Percentiles rank a stretch among this genome's conserved stretches.
Evolutionary conservation across 2,888 invertebrate genomes (phyloP).

Genomic region (Sphaerophoria rueppellii): DNA sequence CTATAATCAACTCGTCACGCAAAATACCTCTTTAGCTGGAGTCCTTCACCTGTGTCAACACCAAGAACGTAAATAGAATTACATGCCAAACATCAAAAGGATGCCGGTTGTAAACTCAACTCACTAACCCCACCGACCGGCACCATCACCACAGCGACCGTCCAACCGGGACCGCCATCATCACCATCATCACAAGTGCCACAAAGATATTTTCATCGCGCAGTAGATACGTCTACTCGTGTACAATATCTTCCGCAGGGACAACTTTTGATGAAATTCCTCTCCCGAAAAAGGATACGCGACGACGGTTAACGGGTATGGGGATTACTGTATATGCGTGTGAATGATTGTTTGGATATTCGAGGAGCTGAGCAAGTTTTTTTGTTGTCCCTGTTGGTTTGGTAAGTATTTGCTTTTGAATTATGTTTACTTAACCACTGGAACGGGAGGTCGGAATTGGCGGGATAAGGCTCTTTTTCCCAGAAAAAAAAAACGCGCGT

Average conservation of each 20-base stretch:
- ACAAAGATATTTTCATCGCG: conserved; percentile 33
- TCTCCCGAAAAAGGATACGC: conserved; percentile 24
- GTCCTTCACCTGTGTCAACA: conserved; percentile 61
- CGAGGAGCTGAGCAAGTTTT: conserved; percentile 17
- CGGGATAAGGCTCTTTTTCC: not conserved
- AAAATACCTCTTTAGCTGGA: conserved; percentile 40
- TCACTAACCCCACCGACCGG: not conserved
- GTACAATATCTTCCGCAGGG: conserved; percentile 37
- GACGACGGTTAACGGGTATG: not conserved
- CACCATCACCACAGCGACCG: not conserved
- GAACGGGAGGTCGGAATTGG: not conserved
- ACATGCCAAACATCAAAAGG: conserved; percentile 48
- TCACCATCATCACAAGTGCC: not conserved
- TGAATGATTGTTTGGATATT: conserved; percentile 22
- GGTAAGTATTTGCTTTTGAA: conserved; percentile 42
- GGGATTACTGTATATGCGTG: too few relatives aligned
- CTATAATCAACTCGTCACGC: conserved; percentile 44
- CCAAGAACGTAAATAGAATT: conserved; percentile 46
- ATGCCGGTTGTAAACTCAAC: conserved; percentile 46
- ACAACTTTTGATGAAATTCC: conserved; percentile 34
- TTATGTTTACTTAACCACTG: conserved; percentile 49
- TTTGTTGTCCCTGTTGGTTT: not conserved
- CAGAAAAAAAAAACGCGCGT: not conserved
- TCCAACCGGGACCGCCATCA: not conserved
- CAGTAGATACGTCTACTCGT: too few relatives aligned